Conservation (phyloP, 2,113 vertebrate species). For the Morone saxatilis region DNA sequence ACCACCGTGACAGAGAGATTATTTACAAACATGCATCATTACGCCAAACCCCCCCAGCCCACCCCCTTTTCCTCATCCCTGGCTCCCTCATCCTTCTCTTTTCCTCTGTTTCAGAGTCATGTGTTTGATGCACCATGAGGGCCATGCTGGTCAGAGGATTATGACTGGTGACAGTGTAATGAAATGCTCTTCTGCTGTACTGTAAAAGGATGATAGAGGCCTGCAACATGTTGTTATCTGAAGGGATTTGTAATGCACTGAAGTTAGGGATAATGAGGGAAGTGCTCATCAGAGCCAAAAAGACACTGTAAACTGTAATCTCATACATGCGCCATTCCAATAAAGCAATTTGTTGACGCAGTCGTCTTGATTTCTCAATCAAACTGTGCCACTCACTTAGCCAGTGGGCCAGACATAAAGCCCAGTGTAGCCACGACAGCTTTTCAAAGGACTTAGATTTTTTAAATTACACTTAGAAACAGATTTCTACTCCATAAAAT, state of each 20-base stretch:
- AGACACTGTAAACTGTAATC: conserved; percentile 60
- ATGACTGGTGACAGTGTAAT: conserved; percentile 66
- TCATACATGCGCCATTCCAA: conserved; percentile 23
- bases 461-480: conserved; percentile 1
- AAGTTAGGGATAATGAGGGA: conserved; percentile 66
- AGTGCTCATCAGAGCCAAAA: conserved; percentile 60
- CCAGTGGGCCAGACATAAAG: conserved; percentile 27
- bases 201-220: conserved; percentile 54
- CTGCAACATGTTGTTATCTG: conserved; percentile 64
- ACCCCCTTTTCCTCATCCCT: conserved; percentile 18
- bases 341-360: conserved; percentile 21
- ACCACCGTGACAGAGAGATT: conserved; percentile 80
- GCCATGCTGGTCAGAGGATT: conserved; percentile 69
- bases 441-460: conserved; percentile 20
- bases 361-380: conserved; percentile 57
- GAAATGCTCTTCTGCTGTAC: conserved; percentile 62
- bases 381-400: conserved; percentile 11
- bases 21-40: conserved; percentile 85
- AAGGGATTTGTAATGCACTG: conserved; percentile 70
- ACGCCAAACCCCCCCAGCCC: conserved; percentile 32
- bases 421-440: not conserved
- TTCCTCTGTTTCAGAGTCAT: conserved; percentile 49
- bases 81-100: conserved; percentile 46
- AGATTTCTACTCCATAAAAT: conserved; percentile 15
- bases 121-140: conserved; percentile 69